Percentiles rank a stretch among this genome's conserved stretches.
phyloP scores from a whole-genome alignment of 2,113 vertebrate genomes.

The Cardinalis cardinalis region DNA sequence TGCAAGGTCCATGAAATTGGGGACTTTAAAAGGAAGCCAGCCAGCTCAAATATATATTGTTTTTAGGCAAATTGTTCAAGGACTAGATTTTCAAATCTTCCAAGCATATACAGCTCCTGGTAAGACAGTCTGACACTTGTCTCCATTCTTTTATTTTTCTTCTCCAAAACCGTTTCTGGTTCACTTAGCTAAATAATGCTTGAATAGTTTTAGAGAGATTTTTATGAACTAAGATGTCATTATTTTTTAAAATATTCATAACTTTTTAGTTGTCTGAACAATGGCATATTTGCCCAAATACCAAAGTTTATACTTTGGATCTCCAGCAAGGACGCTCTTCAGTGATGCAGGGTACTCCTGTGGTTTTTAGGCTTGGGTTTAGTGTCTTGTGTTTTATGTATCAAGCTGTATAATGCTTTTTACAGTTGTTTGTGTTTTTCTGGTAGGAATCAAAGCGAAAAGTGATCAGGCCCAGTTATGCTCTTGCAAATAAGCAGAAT shows the following conservation, averaged over 20 bases:
- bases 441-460: slow-evolving; percentile 60
- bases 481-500: slow-evolving; percentile 77
- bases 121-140: background rate
- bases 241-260: background rate
- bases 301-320: background rate
- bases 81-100: background rate
- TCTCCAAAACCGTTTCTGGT: background rate
- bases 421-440: background rate
- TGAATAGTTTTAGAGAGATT: background rate
- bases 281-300: background rate
- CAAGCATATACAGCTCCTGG: background rate
- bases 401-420: background rate
- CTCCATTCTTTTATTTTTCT: background rate
- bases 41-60: background rate
- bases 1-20: background rate
- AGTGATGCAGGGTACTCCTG: background rate
- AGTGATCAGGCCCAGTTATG: slow-evolving; percentile 72
- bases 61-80: background rate
- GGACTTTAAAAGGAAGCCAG: background rate
- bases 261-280: background rate
- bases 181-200: background rate
- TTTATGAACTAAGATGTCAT: background rate
- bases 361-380: background rate
- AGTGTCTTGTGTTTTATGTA: background rate
- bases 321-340: background rate